Conservation (phyloP, 2,797 vertebrate species). For the Hippoglossus hippoglossus region DNA sequence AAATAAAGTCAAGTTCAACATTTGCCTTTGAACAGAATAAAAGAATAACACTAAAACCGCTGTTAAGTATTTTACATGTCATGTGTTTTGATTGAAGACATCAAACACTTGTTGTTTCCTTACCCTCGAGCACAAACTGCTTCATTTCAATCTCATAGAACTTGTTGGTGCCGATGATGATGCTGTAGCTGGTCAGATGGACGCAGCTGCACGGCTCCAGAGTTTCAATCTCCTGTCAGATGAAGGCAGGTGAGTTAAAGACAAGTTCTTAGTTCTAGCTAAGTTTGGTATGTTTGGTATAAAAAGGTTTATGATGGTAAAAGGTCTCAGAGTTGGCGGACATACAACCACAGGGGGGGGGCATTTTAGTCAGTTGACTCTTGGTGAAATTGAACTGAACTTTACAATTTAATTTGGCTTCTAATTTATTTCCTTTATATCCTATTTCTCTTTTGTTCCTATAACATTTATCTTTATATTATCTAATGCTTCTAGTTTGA, state of each 20-base stretch:
- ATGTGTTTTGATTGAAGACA: not conserved
- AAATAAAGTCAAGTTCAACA: too few relatives aligned
- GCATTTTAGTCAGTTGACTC: too few relatives aligned
- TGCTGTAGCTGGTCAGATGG: conserved; percentile 97
- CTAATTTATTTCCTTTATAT: too few relatives aligned
- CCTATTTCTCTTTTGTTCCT: too few relatives aligned
- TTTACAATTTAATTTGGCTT: too few relatives aligned
- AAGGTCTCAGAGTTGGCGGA: not conserved
- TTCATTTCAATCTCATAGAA: conserved; percentile 99
- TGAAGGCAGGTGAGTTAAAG: not conserved
- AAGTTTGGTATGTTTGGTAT: too few relatives aligned
- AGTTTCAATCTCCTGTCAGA: conserved; percentile 95
- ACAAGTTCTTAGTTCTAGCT: not conserved
- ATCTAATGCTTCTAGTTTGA: not conserved
- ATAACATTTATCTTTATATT: not conserved
- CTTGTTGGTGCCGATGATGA: conserved; percentile 98
- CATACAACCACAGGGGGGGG: too few relatives aligned
- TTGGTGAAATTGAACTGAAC: too few relatives aligned
- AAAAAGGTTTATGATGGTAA: not conserved
- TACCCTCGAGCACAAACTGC: conserved; percentile 97
- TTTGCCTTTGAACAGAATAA: too few relatives aligned
- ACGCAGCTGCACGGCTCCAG: conserved; percentile 99
- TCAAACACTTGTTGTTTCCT: not conserved
- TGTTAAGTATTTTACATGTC: too few relatives aligned
- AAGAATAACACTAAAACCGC: too few relatives aligned